phyloP scores from a whole-genome alignment of 2,888 invertebrate species.

The Dryomyza anilis region DNA sequence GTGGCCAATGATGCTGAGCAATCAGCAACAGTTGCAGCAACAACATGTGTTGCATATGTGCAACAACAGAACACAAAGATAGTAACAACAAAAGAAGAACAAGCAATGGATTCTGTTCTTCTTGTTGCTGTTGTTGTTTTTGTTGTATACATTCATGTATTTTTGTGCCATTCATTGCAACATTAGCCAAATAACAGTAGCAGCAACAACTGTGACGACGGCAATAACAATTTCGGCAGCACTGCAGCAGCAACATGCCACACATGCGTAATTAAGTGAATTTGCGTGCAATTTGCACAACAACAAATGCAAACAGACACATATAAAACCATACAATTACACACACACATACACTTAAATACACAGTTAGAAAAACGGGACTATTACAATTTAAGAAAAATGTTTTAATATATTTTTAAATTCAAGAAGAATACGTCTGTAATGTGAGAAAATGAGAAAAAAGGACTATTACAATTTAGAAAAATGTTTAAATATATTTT shows the following conservation, averaged over 20 bases:
- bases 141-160: too few species aligned
- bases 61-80: not conserved
- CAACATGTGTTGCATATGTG: too few species aligned
- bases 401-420: too few species aligned
- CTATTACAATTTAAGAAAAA: too few species aligned
- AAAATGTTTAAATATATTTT: too few species aligned
- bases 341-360: too few species aligned
- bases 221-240: not conserved
- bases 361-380: too few species aligned
- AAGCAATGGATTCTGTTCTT: not conserved
- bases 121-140: not conserved
- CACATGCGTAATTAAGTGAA: slow-evolving; percentile 18
- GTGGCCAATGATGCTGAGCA: slow-evolving; percentile 2
- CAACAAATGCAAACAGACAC: slow-evolving; percentile 1
- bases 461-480: too few species aligned
- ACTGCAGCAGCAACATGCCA: not conserved
- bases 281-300: slow-evolving; percentile 8
- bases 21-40: not conserved
- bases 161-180: not conserved
- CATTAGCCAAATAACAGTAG: not conserved
- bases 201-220: not conserved
- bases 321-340: too few species aligned
- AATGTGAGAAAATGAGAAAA: too few species aligned
- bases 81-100: not conserved
- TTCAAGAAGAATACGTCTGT: too few species aligned